Percentiles rank a stretch among this genome's conserved stretches.
Conservation (phyloP, 2,797 vertebrate species). For the Cossypha heuglini region DNA sequence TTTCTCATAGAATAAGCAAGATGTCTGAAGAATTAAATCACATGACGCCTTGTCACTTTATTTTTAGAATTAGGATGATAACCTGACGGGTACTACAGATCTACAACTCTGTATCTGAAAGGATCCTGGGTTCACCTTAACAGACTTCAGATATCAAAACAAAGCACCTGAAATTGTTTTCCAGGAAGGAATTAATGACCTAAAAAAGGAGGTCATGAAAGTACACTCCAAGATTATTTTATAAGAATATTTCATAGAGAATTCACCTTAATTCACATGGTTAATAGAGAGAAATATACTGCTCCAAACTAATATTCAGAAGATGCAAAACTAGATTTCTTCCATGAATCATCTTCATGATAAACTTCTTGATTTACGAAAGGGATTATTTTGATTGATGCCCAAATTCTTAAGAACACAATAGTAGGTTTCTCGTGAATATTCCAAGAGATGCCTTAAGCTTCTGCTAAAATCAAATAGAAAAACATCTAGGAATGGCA, state of each 20-base stretch:
- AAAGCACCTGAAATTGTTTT: background rate
- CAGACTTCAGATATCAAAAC: background rate
- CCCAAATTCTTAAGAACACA: background rate
- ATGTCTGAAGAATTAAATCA: background rate
- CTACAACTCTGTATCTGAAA: background rate
- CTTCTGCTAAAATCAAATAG: background rate
- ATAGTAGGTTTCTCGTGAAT: background rate
- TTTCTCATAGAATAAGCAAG: background rate
- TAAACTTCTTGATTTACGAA: background rate
- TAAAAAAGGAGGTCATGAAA: background rate
- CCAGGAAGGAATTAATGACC: background rate
- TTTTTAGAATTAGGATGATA: background rate
- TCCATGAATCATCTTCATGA: background rate
- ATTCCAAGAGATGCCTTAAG: background rate
- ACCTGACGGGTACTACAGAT: background rate
- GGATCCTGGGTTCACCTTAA: background rate
- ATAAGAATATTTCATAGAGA: background rate
- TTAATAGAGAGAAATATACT: background rate
- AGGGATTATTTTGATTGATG: background rate
- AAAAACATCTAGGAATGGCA: background rate
- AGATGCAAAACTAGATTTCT: background rate
- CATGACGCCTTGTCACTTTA: background rate
- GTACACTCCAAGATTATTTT: background rate
- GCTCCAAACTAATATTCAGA: background rate
- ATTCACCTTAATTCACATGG: background rate